Conservation (phyloP, 2,888 invertebrate genomes). For the Mantis religiosa region DNA sequence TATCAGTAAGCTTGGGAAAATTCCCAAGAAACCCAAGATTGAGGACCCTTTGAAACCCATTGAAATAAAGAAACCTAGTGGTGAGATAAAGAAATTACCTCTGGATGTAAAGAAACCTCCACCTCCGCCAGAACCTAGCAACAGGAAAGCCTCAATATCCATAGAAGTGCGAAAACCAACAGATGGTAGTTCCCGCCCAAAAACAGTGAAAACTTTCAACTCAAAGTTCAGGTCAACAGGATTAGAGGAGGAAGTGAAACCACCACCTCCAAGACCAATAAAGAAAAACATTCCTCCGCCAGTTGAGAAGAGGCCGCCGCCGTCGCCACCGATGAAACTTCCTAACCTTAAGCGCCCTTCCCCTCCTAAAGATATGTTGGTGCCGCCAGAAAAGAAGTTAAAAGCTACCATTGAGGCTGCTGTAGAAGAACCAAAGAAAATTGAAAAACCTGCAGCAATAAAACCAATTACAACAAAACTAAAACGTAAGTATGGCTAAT, state of each 20-base stretch:
- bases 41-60: constrained; percentile 36
- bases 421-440: constrained; percentile 36
- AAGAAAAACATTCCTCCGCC: constrained; percentile 52
- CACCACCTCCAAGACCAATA: constrained; percentile 71
- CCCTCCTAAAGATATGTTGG: constrained; percentile 35
- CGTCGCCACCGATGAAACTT: too few species aligned
- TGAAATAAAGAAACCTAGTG: constrained; percentile 25
- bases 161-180: constrained; percentile 74
- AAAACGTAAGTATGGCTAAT: constrained; percentile 74
- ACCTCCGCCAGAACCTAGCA: constrained; percentile 38
- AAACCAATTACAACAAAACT: constrained; percentile 85
- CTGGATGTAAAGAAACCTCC: constrained; percentile 25
- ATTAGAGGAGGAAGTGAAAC: constrained; percentile 79
- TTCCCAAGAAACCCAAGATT: constrained; percentile 63
- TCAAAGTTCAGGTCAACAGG: constrained; percentile 90
- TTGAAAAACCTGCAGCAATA: constrained; percentile 73
- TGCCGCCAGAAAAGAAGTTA: constrained; percentile 72
- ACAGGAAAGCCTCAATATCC: constrained; percentile 74
- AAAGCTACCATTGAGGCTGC: constrained; percentile 52
- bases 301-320: constrained; percentile 38
- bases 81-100: constrained; percentile 28
- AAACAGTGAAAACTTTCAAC: constrained; percentile 88
- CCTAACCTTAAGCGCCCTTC: constrained; percentile 38
- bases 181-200: constrained; percentile 62
- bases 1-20: constrained; percentile 71